phyloP scores from a whole-genome alignment of 2,797 vertebrate genomes.

The Pithecia hirsuta region DNA sequence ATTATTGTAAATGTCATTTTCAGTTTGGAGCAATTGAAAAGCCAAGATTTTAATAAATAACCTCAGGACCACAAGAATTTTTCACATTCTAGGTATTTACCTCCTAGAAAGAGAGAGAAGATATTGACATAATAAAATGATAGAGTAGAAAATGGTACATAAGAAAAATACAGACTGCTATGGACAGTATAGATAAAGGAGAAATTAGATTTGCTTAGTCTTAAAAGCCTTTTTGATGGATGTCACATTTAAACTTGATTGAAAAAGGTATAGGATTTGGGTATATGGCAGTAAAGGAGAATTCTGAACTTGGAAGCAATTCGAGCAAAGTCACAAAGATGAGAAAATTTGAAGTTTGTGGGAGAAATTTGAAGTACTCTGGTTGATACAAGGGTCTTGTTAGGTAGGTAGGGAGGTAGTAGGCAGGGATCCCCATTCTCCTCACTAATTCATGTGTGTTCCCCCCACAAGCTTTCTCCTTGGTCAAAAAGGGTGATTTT shows the following conservation, averaged over 20 bases:
- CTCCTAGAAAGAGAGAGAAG: slow-evolving; percentile 19
- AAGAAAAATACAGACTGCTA: slow-evolving; percentile 43
- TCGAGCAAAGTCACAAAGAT: slow-evolving; percentile 11
- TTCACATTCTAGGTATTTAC: slow-evolving; percentile 49
- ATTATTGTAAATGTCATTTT: slow-evolving; percentile 35
- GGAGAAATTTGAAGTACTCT: background rate
- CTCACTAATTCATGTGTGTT: background rate
- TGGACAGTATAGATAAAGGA: slow-evolving; percentile 40
- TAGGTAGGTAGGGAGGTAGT: background rate
- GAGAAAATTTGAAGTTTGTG: background rate
- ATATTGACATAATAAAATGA: slow-evolving; percentile 26
- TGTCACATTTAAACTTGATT: slow-evolving; percentile 48
- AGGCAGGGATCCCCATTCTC: background rate
- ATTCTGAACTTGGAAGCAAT: background rate
- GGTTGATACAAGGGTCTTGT: background rate
- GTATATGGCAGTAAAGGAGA: background rate
- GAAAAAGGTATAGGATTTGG: slow-evolving; percentile 19
- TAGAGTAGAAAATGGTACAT: slow-evolving; percentile 53
- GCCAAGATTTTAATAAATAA: slow-evolving; percentile 61
- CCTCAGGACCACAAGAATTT: slow-evolving; percentile 24
- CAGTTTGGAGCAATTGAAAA: slow-evolving; percentile 35
- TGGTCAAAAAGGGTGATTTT: slow-evolving; percentile 20
- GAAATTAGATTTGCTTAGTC: slow-evolving; percentile 48
- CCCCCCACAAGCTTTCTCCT: background rate
- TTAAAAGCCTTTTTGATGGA: slow-evolving; percentile 18